Base-by-base conservation (phyloP, 2,113 vertebrate genomes). In the Oenanthe oenanthe region DNA sequence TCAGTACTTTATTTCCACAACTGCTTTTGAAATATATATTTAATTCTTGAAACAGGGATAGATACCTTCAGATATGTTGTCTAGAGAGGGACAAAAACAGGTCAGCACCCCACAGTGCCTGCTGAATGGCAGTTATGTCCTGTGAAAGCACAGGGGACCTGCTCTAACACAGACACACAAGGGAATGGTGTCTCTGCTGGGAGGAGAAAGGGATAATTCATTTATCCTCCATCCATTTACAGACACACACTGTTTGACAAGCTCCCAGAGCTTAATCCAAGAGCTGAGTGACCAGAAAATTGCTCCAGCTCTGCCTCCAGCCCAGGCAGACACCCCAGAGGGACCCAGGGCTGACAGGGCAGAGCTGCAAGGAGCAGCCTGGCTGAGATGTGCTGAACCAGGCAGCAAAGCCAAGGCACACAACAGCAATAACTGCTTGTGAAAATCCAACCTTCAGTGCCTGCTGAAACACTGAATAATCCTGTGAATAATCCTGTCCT, bases 371-470 rank as follows among this genome's bases (percentile, higher is more conserved):
- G 38, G 81, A 85, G 53, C 92, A 95, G 73, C 78, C 62, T 3
- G 0, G 60, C 78, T 29, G 7, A 76, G 61, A 60, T 0, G 17
- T 11, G 61, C 1, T 19, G 78, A 79, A 61, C 0, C 25, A 73
- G 54, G 71, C 85, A 95, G 31, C 93, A 96, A 88, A 95, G 78
- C 85, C 4, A 2, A 82, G 85, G 71, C 68, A n/a, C 56, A 34
- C 72, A 83, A 57, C 75, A 53, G 38, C 94, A 71, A 85, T 80
- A 56, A 90, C 54, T 94, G 85, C 91, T 90, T 56, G 47, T 66
- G 85, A 88, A 96, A 93, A 92, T 56, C 79, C 47, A 13, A 80
- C 60, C 72, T 74, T 14, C 18, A 1, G 42, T 14, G 75, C 75
- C 94, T n/a, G n/a, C 65, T 96, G 80, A 40, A 43, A 42, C 17